These are phyloP conservation scores for Microctenopoma steveboyesi DNA, from an alignment of 2,797 vertebrate species.

Conservation along the genomic window DNA sequence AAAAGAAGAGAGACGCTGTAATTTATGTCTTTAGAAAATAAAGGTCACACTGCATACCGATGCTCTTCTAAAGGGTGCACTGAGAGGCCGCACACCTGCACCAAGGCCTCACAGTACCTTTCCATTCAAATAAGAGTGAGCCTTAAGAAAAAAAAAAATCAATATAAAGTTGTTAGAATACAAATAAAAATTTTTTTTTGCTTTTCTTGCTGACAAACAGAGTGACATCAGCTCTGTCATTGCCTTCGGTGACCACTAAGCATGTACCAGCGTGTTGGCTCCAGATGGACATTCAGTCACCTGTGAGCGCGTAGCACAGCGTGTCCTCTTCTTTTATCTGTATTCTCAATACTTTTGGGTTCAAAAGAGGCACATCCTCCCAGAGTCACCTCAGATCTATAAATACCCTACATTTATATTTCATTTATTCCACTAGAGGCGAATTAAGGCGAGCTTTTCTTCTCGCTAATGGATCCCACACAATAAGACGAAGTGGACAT, in stretches of 20 bases:
- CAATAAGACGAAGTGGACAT: conserved; percentile 64
- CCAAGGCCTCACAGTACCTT: not conserved
- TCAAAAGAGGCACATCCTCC: conserved; percentile 45
- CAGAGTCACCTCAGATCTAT: conserved; percentile 55
- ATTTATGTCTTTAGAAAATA: conserved; percentile 3
- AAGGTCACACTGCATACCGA: not conserved
- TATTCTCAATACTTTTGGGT: conserved; percentile 22
- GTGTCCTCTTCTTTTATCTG: conserved; percentile 43
- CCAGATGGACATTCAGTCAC: conserved; percentile 39
- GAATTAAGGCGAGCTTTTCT: conserved; percentile 49
- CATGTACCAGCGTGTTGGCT: conserved; percentile 18
- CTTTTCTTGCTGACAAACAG: conserved; percentile 3
- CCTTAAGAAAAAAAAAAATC: not conserved
- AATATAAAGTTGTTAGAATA: too few species aligned
- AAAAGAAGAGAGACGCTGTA: not conserved
- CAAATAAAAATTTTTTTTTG: too few species aligned
- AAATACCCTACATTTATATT: conserved; percentile 60
- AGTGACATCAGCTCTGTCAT: conserved; percentile 4
- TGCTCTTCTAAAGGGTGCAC: not conserved
- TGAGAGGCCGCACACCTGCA: not conserved
- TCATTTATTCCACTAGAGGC: conserved; percentile 59
- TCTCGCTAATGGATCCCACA: conserved; percentile 59
- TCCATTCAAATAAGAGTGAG: not conserved
- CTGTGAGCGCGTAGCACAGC: conserved; percentile 11
- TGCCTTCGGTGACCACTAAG: not conserved